Evolutionary conservation across 2,888 invertebrate genomes (phyloP).

Genomic region (Deroplatys truncata): DNA sequence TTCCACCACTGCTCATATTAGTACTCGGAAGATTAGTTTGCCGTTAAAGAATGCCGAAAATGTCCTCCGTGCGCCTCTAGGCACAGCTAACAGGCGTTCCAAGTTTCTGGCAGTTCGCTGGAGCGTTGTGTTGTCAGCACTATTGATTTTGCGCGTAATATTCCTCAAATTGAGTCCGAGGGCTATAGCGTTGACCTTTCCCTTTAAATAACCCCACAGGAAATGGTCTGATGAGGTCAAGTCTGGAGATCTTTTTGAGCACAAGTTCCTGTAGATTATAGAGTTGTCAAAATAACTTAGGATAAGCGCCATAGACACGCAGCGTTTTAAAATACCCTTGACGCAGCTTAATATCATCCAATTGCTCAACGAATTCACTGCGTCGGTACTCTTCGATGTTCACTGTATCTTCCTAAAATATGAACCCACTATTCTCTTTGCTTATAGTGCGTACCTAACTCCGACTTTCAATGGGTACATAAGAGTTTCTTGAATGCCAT

Average conservation of each 20-base stretch:
- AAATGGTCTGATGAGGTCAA: neutral
- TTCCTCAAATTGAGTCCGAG: neutral
- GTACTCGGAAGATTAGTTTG: neutral
- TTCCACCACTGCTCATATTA: neutral
- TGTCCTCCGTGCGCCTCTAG: neutral
- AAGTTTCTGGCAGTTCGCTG: neutral
- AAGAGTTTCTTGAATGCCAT: no score
- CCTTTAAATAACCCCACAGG: neutral
- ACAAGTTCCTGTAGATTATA: neutral
- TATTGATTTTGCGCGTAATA: neutral
- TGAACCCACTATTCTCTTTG: no score
- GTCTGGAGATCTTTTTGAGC: neutral
- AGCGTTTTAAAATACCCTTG: neutral
- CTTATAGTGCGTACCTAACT: no score
- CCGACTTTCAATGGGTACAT: no score
- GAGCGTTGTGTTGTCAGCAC: neutral
- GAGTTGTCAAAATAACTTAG: neutral
- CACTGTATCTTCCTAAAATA: constrained; percentile 16
- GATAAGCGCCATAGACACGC: neutral
- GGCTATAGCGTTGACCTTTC: neutral
- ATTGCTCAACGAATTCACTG: neutral
- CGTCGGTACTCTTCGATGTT: neutral
- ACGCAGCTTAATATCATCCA: neutral
- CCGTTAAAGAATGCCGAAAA: neutral
- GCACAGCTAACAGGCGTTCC: neutral